Percentiles rank a stretch among this genome's conserved stretches.
phyloP scores from a whole-genome alignment of 2,888 invertebrate genomes.

The Cheiracanthium punctorium region DNA sequence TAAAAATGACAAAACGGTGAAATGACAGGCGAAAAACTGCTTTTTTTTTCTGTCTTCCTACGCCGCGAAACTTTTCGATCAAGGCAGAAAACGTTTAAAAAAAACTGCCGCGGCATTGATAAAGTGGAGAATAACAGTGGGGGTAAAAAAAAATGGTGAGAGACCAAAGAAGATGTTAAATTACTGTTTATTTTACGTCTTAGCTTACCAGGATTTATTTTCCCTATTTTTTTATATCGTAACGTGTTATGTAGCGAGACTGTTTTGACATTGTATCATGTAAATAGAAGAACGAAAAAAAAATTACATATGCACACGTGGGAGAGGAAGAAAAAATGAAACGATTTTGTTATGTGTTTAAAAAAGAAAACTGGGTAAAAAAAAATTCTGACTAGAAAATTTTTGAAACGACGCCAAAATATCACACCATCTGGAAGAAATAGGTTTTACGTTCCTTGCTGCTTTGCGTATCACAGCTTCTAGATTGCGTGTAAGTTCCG shows the following conservation, averaged over 20 bases:
- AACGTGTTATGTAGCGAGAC: neutral
- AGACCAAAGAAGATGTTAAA: slow-evolving; percentile 20
- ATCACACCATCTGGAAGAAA: slow-evolving; percentile 16
- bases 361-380: neutral
- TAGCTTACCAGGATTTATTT: neutral
- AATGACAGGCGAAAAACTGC: slow-evolving; percentile 42
- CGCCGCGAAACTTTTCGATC: slow-evolving; percentile 29
- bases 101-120: slow-evolving; percentile 3
- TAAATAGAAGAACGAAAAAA: neutral
- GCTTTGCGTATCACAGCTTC: neutral
- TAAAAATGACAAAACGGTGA: slow-evolving; percentile 51
- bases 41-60: neutral
- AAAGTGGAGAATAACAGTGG: slow-evolving; percentile 1
- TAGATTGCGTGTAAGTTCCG: slow-evolving; percentile 15
- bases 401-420: slow-evolving; percentile 20
- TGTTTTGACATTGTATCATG: neutral
- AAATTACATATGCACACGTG: neutral
- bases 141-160: neutral
- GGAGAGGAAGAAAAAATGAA: neutral
- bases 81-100: neutral
- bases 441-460: slow-evolving; percentile 13
- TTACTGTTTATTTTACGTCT: slow-evolving; percentile 41
- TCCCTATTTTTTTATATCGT: neutral
- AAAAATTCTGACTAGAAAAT: slow-evolving; percentile 16
- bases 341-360: neutral